phyloP scores from a whole-genome alignment of 2,113 vertebrate genomes.

The Hiodon tergisus region DNA sequence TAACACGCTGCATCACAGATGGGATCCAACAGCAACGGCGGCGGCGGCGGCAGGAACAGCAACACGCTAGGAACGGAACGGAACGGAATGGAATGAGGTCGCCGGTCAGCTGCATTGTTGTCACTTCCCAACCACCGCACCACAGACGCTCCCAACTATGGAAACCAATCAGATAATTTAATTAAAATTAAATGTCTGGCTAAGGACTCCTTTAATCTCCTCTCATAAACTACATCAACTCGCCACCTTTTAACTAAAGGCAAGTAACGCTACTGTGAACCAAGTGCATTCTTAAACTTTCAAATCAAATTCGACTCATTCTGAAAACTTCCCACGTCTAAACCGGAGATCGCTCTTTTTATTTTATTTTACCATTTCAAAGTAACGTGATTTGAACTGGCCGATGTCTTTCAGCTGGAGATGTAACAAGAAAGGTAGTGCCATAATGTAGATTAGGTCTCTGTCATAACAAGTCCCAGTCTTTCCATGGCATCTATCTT shows the following conservation, averaged over 20 bases:
- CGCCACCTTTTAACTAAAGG: too few relatives aligned
- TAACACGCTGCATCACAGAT: neutral
- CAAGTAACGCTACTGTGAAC: too few relatives aligned
- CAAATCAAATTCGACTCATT: too few relatives aligned
- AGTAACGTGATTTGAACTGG: neutral
- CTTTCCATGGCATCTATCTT: neutral
- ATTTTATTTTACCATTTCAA: neutral
- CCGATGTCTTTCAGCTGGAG: neutral
- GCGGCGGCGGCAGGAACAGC: neutral
- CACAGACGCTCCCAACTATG: too few relatives aligned
- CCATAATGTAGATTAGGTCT: slow-evolving; percentile 10
- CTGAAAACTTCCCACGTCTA: too few relatives aligned
- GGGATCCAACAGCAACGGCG: neutral
- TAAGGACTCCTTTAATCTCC: too few relatives aligned
- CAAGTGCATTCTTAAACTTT: too few relatives aligned
- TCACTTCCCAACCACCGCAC: too few relatives aligned
- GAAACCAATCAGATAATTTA: too few relatives aligned
- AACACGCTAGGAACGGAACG: neutral
- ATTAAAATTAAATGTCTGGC: too few relatives aligned
- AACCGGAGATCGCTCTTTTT: too few relatives aligned
- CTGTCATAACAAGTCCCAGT: neutral
- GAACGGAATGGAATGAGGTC: neutral
- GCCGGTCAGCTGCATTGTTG: neutral
- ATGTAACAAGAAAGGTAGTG: neutral
- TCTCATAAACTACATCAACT: too few relatives aligned